Evolutionary conservation across 2,113 vertebrate species (phyloP), one percentile per base, ranked within the genome.

Genomic region (Ceyx melanurus): DNA sequence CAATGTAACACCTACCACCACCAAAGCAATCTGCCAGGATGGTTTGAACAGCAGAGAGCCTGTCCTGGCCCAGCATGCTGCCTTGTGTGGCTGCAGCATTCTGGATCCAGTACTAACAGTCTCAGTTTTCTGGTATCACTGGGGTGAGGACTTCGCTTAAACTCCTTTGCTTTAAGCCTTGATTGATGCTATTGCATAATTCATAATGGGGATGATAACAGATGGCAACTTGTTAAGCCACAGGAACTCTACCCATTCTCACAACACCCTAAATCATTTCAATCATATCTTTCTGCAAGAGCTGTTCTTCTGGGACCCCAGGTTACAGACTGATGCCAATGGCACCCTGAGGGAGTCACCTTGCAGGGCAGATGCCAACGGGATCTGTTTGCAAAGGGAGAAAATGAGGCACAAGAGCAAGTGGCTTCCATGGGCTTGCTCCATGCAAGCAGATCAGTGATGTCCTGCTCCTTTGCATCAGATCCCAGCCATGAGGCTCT

Each of bases 201-300:
- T 95, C 94, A 95, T 91, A 89, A 89, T 22, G 72, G 76, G 50
- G 85, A 87, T 77, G 95, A 95, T 96, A 95, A 94, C 95, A 96
- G 94, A 95, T 91, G 92, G 92, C 91, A 96, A 91, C 94, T 95
- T 92, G 92, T 87, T 94, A 96, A 96, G 85, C 95, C 95, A 92
- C 94, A 96, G 95, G 93, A 95, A 94, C 94, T 95, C 90, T 73
- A 92, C 95, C 93, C 91, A 72, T 94, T 74, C 31, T 95, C 94
- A 94, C 85, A 95, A 94, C 76, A 92, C 54, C 64, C 91, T 87
- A 70, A 91, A 95, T 93, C 90, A 95, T 95, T 85, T 73, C 91
- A 95, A 90, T 92, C 91, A 77, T 33, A 2, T 79, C 92, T 86
- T 10, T 23, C 64, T 87, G 71, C 78, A 73, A 73, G 77, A 70